phyloP scores from a whole-genome alignment of 2,888 invertebrate species.

The Oscheius sp. region DNA sequence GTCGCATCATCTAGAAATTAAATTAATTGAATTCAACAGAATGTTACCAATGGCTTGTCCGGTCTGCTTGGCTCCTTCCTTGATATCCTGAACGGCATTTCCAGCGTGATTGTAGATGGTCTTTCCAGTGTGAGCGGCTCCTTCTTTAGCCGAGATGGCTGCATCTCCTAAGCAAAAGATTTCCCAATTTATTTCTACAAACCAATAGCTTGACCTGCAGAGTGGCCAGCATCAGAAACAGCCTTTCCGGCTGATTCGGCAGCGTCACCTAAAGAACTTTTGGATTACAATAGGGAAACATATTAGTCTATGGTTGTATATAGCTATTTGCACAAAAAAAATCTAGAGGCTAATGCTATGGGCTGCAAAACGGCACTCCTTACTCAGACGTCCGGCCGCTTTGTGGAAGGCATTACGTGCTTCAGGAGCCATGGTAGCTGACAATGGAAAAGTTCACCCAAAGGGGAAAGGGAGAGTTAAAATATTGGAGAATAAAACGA shows the following conservation, averaged over 20 bases:
- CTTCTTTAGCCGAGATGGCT: too few relatives aligned
- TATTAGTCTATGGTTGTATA: slow-evolving; percentile 5
- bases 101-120: slow-evolving; percentile 9
- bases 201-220: slow-evolving; percentile 3
- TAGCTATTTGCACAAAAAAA: not conserved
- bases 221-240: slow-evolving; percentile 28
- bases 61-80: slow-evolving; percentile 7
- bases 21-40: not conserved
- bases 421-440: slow-evolving; percentile 18
- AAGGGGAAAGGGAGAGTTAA: not conserved
- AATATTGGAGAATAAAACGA: not conserved
- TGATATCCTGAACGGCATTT: not conserved
- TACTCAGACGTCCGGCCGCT: slow-evolving; percentile 18
- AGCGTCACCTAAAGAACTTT: slow-evolving; percentile 32
- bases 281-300: slow-evolving; percentile 12
- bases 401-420: slow-evolving; percentile 12
- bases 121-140: not conserved
- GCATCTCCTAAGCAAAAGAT: not conserved
- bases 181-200: too few relatives aligned
- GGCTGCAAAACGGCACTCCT: not conserved
- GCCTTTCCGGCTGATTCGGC: slow-evolving; percentile 28
- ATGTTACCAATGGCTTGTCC: slow-evolving; percentile 22
- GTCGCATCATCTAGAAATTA: too few relatives aligned
- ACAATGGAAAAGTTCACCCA: not conserved
- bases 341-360: not conserved